Percentiles rank a stretch among this genome's conserved stretches.
phyloP scores from a whole-genome alignment of 2,797 vertebrate species.

The Oryzias sinensis region DNA sequence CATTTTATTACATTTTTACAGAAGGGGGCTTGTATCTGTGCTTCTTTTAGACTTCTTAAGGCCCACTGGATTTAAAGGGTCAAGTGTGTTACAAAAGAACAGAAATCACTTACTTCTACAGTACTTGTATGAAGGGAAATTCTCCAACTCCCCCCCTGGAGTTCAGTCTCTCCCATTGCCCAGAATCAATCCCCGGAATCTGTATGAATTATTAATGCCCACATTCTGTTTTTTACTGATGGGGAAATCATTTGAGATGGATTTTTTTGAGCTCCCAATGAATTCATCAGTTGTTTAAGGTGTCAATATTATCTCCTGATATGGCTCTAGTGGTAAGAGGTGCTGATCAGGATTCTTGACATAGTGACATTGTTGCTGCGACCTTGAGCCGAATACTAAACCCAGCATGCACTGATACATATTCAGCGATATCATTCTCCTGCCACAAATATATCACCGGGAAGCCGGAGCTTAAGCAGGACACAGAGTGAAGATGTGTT shows the following conservation, averaged over 20 bases:
- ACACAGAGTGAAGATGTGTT: slow-evolving; percentile 10
- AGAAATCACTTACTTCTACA: slow-evolving; percentile 3
- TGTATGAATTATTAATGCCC: slow-evolving; percentile 78
- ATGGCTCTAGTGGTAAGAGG: slow-evolving; percentile 42
- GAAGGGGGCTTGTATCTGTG: background rate
- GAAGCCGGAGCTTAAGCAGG: slow-evolving; percentile 22
- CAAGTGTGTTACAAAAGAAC: slow-evolving; percentile 1
- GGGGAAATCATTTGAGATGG: slow-evolving; percentile 74
- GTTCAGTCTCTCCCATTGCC: slow-evolving; percentile 43
- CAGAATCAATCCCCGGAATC: slow-evolving; percentile 71
- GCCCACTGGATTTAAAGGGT: background rate
- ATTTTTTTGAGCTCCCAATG: slow-evolving; percentile 61
- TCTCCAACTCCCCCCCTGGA: slow-evolving; percentile 33
- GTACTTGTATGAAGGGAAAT: slow-evolving; percentile 30
- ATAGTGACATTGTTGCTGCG: slow-evolving; percentile 45
- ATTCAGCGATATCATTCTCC: slow-evolving; percentile 50
- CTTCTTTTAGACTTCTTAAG: too few species aligned
- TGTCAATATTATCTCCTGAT: slow-evolving; percentile 70
- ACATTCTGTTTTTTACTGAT: slow-evolving; percentile 75
- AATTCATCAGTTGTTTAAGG: slow-evolving; percentile 74
- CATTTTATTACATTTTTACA: background rate
- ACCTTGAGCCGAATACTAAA: slow-evolving; percentile 66
- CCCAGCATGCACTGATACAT: slow-evolving; percentile 50
- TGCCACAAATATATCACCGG: slow-evolving; percentile 8
- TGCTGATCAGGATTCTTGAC: slow-evolving; percentile 51